Base-by-base conservation (phyloP, 2,888 invertebrate species). In the Agapostemon virescens region DNA sequence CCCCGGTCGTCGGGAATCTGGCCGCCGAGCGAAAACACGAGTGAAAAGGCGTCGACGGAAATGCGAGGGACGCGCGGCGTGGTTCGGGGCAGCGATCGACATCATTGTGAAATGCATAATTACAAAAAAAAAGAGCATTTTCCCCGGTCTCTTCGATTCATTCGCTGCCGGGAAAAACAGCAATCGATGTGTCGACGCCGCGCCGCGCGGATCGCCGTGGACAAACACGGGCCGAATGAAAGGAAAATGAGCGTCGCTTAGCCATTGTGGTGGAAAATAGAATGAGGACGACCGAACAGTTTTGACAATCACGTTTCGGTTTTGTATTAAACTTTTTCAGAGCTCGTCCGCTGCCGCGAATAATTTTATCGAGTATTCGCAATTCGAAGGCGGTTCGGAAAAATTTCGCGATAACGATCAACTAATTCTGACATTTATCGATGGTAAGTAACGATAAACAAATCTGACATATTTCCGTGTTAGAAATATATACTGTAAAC, bases 21-120 rank as follows among this genome's bases (percentile, higher is more conserved):
- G 23, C 30, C 61, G 20, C 33, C 61, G 61, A 33, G 33, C 33
- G 61, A 61, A 33, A 61, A 61, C 33, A 20, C 61, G 61, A 15
- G 38, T 23, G 61, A 40, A 61, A 30, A 40, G 61, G 40, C 15
- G 30, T 26, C 55, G 23, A 26, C 15, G 33, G 20, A 15, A 17
- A 66, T 26, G 11, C 26, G 20, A 30, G 7, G 23, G 26, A 17
- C 58, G 58, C 2, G n/a, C 23, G 2, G 36, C 15, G 33, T 5
- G 42, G 11, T 17, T 40, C 15, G 15, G 15, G 7, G 15, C 26
- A 42, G 23, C 66, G 42, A 66, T 40, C 66, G 66, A 66, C 66
- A 30, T 66, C 40, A 26, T 66, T 38, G 64, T 38, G 38, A 40
- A 64, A 38, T 38, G 38, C 64, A 38, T 64, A 64, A 64, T 64